A percentile compares a stretch with the other conserved stretches of the same genome.
Conservation (phyloP, 2,888 invertebrate species). For the Cosmia trapezina region DNA sequence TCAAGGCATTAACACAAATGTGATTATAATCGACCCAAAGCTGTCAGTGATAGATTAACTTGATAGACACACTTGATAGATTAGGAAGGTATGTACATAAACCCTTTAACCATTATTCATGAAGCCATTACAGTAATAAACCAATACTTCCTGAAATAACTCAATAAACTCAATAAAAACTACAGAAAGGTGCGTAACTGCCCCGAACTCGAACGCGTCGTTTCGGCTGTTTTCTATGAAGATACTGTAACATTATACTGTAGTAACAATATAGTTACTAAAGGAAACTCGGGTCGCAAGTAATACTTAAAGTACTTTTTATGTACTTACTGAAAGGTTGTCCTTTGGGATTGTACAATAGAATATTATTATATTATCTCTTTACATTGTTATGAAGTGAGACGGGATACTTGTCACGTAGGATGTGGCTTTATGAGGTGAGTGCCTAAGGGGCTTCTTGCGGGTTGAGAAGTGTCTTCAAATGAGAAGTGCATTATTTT, state of each 20-base stretch:
- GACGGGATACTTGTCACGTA: slow-evolving; percentile 39
- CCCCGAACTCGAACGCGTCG: too few species aligned
- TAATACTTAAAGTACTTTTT: slow-evolving; percentile 30
- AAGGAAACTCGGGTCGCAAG: slow-evolving; percentile 9
- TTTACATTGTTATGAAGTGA: slow-evolving; percentile 34
- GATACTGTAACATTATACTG: too few species aligned
- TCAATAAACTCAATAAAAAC: slow-evolving; percentile 21
- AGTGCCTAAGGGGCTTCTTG: slow-evolving; percentile 10
- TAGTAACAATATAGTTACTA: neutral
- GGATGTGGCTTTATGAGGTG: slow-evolving; percentile 21
- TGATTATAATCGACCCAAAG: slow-evolving; percentile 1
- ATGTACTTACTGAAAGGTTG: slow-evolving; percentile 38
- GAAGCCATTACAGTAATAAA: neutral
- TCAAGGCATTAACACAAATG: too few species aligned
- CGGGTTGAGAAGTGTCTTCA: neutral
- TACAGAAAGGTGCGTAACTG: neutral
- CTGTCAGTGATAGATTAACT: slow-evolving; percentile 1
- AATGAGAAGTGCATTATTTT: slow-evolving; percentile 8
- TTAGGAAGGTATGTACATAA: too few species aligned
- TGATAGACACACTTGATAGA: neutral
- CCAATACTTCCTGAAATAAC: neutral
- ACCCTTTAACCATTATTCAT: too few species aligned
- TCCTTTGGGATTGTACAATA: slow-evolving; percentile 42
- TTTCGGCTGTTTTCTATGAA: too few species aligned
- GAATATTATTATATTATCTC: slow-evolving; percentile 46